Evolutionary conservation across 2,888 invertebrate species (phyloP).

Genomic region (Hydraecia micacea): DNA sequence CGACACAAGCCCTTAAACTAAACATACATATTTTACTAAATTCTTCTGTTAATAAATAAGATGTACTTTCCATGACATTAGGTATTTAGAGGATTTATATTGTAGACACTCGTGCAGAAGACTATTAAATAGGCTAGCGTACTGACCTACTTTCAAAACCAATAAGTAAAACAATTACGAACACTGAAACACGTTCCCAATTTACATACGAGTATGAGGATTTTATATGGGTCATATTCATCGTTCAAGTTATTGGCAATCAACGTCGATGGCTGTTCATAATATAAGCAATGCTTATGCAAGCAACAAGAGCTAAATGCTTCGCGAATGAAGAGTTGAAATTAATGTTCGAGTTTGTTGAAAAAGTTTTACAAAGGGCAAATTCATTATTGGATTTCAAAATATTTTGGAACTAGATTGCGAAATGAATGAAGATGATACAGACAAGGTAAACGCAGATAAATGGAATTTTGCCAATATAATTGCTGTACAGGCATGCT

Average conservation of each 20-base stretch:
- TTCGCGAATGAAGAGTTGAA: conserved; percentile 42
- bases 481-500: not conserved
- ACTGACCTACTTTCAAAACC: conserved; percentile 29
- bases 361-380: conserved; percentile 10
- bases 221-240: conserved; percentile 60
- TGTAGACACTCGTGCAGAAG: not conserved
- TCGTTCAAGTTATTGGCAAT: conserved; percentile 60
- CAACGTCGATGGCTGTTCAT: conserved; percentile 49
- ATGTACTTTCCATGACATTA: not conserved
- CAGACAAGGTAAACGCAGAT: not conserved
- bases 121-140: conserved; percentile 5
- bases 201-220: conserved; percentile 37
- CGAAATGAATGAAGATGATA: not conserved
- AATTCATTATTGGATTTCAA: conserved; percentile 5
- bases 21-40: too few relatives aligned
- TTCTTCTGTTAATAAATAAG: too few relatives aligned
- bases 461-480: not conserved
- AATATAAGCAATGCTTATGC: conserved; percentile 55
- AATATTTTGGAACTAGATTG: not conserved
- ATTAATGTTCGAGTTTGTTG: conserved; percentile 32
- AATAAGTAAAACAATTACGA: conserved; percentile 34
- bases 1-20: too few relatives aligned
- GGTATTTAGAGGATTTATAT: not conserved
- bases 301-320: conserved; percentile 40
- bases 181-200: conserved; percentile 28